These are phyloP conservation scores for Antedon bifida DNA, from an alignment of 35 echinoderm and acorn worm genomes.

Conservation along the genomic window DNA sequence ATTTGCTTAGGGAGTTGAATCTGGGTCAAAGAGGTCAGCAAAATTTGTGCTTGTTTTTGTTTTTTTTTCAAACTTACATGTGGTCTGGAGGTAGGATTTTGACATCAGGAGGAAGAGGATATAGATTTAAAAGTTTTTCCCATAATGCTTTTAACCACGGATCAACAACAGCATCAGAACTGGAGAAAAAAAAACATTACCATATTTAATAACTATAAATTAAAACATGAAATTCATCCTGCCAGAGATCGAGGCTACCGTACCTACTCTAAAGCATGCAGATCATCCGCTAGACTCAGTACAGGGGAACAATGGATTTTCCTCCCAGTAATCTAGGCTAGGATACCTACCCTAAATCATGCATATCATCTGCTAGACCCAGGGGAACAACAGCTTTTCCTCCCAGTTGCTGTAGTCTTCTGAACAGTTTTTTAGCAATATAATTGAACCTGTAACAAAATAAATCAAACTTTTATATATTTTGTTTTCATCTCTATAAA, in stretches of 20 bases:
- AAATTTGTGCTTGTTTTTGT: too few relatives aligned
- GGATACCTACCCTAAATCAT: conserved; percentile 71
- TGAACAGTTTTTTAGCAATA: conserved; percentile 76
- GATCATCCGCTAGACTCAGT: conserved; percentile 89
- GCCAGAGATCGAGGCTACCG: neutral
- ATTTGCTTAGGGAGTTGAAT: too few relatives aligned
- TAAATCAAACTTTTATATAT: neutral
- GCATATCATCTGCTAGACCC: conserved; percentile 86
- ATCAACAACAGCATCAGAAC: conserved; percentile 83
- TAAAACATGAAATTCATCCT: too few relatives aligned
- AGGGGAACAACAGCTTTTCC: conserved; percentile 30
- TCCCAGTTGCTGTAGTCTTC: conserved; percentile 67
- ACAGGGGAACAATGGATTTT: conserved; percentile 18
- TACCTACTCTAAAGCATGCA: conserved; percentile 92
- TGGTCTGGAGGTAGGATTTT: conserved; percentile 27
- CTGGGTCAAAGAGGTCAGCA: too few relatives aligned
- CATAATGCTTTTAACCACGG: conserved; percentile 72
- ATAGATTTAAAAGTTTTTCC: conserved; percentile 25
- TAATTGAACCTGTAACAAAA: conserved; percentile 66
- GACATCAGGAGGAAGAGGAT: conserved; percentile 46
- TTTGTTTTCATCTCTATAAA: too few relatives aligned
- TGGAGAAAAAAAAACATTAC: neutral
- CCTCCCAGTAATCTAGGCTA: too few relatives aligned
- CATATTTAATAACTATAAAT: neutral
- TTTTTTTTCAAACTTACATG: neutral